Conservation (phyloP, 2,888 invertebrate species). For the Bembecia ichneumoniformis region DNA sequence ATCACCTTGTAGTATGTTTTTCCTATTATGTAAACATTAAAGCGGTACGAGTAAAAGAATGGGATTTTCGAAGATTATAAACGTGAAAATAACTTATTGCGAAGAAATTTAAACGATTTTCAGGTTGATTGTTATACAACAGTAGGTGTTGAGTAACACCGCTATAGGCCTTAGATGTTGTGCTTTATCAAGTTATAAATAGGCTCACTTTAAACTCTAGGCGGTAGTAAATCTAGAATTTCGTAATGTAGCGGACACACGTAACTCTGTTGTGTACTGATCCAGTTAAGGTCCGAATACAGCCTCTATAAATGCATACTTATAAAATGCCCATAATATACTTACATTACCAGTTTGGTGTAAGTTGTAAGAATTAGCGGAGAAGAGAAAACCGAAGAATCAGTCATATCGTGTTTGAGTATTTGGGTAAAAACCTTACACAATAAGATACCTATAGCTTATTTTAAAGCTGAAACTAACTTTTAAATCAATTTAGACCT, state of each 20-base stretch:
- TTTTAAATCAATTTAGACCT: too few species aligned
- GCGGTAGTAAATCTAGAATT: conserved; percentile 7
- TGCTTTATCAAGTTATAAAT: not conserved
- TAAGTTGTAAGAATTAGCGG: not conserved
- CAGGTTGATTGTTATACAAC: too few species aligned
- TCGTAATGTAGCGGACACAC: conserved; percentile 19
- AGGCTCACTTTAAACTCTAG: not conserved
- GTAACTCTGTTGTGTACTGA: conserved; percentile 22
- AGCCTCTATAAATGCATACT: conserved; percentile 2
- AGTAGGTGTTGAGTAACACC: too few species aligned
- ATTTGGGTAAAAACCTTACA: not conserved
- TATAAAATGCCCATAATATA: conserved; percentile 5
- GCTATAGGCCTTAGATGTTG: not conserved
- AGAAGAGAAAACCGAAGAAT: not conserved
- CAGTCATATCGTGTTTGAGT: not conserved
- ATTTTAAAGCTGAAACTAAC: too few species aligned
- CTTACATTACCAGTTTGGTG: not conserved
- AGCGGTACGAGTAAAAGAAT: too few species aligned
- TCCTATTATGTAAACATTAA: too few species aligned
- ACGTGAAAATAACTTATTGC: too few species aligned
- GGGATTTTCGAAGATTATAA: too few species aligned
- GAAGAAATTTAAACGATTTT: too few species aligned
- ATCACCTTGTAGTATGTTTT: too few species aligned
- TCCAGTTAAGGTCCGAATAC: conserved; percentile 17
- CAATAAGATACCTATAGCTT: too few species aligned